Percentiles rank a stretch among this genome's conserved stretches.
phyloP scores from a whole-genome alignment of 2,113 vertebrate genomes.

The Buteo buteo region DNA sequence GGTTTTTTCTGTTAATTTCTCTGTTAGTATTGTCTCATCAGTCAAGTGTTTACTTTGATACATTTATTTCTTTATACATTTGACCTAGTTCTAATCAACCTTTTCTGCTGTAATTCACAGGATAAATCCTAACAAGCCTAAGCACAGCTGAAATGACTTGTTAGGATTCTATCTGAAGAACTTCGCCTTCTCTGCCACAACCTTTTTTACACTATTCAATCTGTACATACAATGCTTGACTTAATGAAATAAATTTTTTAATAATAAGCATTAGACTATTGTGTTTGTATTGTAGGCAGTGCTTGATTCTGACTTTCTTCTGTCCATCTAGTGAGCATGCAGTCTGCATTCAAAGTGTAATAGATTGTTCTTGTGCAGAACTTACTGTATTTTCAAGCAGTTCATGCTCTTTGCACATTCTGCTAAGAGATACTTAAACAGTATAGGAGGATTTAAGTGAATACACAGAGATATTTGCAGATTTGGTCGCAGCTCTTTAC shows the following conservation, averaged over 20 bases:
- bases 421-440: neutral
- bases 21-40: constrained; percentile 4
- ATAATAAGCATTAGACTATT: neutral
- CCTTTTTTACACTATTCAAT: neutral
- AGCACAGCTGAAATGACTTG: neutral
- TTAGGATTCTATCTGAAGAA: constrained; percentile 15
- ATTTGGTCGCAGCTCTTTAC: neutral
- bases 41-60: neutral
- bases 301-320: neutral
- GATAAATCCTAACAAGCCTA: constrained; percentile 9
- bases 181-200: neutral
- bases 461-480: neutral
- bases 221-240: neutral
- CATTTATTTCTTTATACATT: constrained; percentile 45
- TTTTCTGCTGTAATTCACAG: constrained; percentile 47
- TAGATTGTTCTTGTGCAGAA: neutral
- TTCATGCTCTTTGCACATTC: neutral
- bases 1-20: neutral
- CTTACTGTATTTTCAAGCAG: neutral
- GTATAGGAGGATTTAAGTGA: neutral
- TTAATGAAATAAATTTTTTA: neutral
- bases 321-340: neutral
- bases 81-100: constrained; percentile 63
- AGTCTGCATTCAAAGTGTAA: neutral
- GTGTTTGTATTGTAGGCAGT: neutral